phyloP scores from a whole-genome alignment of 2,113 vertebrate genomes.

The Pachyramphus minor region DNA sequence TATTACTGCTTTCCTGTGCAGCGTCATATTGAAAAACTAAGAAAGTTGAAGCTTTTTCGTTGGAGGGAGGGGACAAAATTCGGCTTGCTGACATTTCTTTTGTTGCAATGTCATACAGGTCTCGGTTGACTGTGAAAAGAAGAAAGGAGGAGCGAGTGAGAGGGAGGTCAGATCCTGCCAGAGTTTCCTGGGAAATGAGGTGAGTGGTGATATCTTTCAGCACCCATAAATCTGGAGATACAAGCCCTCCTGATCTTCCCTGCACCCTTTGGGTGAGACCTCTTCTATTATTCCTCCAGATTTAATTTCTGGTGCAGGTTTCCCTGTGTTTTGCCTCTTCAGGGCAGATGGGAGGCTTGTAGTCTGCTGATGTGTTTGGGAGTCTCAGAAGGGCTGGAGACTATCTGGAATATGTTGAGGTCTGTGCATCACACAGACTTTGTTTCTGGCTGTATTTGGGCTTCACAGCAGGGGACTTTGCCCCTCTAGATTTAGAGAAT shows the following conservation, averaged over 20 bases:
- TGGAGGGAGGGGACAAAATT: not conserved
- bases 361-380: not conserved
- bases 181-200: conserved; percentile 8
- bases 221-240: not conserved
- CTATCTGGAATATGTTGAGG: not conserved
- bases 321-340: not conserved
- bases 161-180: not conserved
- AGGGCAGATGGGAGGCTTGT: not conserved
- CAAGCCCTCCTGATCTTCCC: not conserved
- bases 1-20: not conserved
- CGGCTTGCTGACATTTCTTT: conserved; percentile 17
- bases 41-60: not conserved
- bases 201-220: not conserved
- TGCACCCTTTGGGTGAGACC: not conserved
- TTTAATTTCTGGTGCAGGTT: not conserved
- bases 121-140: not conserved
- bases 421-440: not conserved
- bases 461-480: not conserved
- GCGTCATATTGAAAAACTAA: not conserved
- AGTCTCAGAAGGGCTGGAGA: not conserved
- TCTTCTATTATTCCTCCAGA: not conserved
- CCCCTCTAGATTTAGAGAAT: not conserved
- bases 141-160: not conserved
- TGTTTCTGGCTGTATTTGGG: not conserved
- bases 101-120: not conserved